Conservation (phyloP, 2,888 invertebrate species). For the Pammene fasciana region DNA sequence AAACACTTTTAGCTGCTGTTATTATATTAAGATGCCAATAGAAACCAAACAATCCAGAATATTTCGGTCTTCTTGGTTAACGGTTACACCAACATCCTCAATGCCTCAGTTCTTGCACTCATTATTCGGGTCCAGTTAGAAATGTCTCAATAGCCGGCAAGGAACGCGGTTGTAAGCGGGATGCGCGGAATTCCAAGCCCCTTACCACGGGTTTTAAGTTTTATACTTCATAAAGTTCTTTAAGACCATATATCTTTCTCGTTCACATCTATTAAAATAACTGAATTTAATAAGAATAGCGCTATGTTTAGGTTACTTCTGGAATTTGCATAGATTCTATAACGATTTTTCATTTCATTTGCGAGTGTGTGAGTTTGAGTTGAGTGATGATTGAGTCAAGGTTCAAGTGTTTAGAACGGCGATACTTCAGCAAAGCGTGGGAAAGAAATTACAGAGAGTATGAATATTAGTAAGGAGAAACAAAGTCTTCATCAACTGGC, state of each 20-base stretch:
- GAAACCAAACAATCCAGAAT: neutral
- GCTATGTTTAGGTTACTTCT: neutral
- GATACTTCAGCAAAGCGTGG: neutral
- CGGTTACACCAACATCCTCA: neutral
- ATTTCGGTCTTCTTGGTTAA: conserved; percentile 1
- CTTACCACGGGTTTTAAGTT: conserved; percentile 14
- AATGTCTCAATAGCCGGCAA: conserved; percentile 32
- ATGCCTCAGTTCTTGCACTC: conserved; percentile 25
- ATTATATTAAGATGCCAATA: too few species aligned
- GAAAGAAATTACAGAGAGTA: neutral
- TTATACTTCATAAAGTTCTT: conserved; percentile 20
- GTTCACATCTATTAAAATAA: neutral
- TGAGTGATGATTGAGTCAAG: neutral
- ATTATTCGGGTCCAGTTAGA: conserved; percentile 37
- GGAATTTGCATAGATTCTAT: neutral
- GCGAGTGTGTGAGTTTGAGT: neutral
- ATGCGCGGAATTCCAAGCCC: conserved; percentile 33
- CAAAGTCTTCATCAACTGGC: neutral
- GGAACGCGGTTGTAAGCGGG: conserved; percentile 41
- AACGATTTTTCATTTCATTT: neutral
- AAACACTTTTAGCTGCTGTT: too few species aligned
- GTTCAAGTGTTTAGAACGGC: neutral
- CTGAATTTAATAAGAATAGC: neutral
- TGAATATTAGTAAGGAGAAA: neutral
- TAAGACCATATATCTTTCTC: conserved; percentile 9